Base-by-base conservation (phyloP, 2,113 vertebrate genomes). In the Leucosticte australis region DNA sequence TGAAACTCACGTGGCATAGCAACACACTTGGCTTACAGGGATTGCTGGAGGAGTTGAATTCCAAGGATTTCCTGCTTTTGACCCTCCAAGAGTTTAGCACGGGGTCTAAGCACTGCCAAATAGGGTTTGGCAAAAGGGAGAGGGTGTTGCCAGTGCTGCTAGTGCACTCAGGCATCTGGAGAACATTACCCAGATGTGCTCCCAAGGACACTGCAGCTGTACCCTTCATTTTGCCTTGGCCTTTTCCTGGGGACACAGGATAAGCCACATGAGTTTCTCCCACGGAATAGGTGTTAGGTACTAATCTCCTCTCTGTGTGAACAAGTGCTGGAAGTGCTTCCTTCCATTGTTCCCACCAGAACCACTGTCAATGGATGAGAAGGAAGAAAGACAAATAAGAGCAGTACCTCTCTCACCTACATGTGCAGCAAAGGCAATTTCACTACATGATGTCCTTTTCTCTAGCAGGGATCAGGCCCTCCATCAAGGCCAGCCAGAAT, bases 121-220 rank as follows among this genome's bases (percentile, higher is more conserved):
- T 3, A 27, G 1, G 2, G 20, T 26, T 76, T 84, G 30, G 17
- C 5, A 78, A 68, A 80, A 53, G 20, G 7, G 27, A 64, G 15
- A 55, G n/a, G 30, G 10, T 3, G 8, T 13, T 68, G 44, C 7
- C 75, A 49, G 28, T 1, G 2, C 47, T 75, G 39, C 50, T 20
- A 10, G 16, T 50, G n/a, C 31, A 74, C 14, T 52, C 24, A 15
- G 30, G 41, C 60, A 71, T 7, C 23, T 68, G 49, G 39, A 73
- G 35, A 28, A 44, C 0, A 0, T 56, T 23, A 37, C 8, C 16
- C 31, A 73, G 22, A 41, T 4, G 2, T 21, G 8, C 3, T 86
- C n/a, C 64, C 46, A 77, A 39, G 63, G 26, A 23, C 63, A 9
- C 27, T 15, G 16, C 57, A 75, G 65, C 27, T 49, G 7, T 71